Percentiles rank a stretch among this genome's conserved stretches.
These are phyloP conservation scores for Malurus elegans DNA, from an alignment of 2,113 vertebrate genomes.

Conservation along the genomic window DNA sequence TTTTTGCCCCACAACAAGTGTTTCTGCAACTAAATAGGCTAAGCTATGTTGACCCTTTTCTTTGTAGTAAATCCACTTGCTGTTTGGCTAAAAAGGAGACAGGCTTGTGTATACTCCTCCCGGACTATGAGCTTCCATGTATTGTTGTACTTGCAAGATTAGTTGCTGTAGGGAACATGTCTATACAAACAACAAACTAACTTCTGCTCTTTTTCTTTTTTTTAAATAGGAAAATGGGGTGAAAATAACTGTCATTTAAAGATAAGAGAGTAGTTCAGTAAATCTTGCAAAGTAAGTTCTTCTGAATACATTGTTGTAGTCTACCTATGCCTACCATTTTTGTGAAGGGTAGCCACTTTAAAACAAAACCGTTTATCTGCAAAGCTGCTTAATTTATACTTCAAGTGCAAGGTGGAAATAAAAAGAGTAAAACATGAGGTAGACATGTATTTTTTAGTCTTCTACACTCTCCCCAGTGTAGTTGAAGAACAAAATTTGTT, in stretches of 20 bases:
- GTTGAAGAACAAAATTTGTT: not conserved
- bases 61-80: not conserved
- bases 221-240: not conserved
- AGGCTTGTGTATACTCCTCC: not conserved
- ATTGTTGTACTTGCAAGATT: fast-evolving
- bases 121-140: fast-evolving
- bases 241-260: not conserved
- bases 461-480: not conserved
- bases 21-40: not conserved
- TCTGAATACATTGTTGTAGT: not conserved
- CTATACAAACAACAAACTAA: not conserved
- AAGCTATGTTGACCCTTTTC: not conserved
- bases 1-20: not conserved
- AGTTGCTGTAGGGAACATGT: not conserved
- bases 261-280: not conserved
- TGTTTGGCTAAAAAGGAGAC: not conserved
- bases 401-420: not conserved
- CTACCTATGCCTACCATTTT: not conserved
- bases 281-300: not conserved
- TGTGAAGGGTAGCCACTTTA: not conserved
- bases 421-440: not conserved
- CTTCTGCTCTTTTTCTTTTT: not conserved
- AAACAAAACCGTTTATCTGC: not conserved
- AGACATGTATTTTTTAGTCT: not conserved
- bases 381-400: not conserved